Evolutionary conservation across 92 coral and sea anemone species (phyloP).

Genomic region (Isaurus tuberculatus): DNA sequence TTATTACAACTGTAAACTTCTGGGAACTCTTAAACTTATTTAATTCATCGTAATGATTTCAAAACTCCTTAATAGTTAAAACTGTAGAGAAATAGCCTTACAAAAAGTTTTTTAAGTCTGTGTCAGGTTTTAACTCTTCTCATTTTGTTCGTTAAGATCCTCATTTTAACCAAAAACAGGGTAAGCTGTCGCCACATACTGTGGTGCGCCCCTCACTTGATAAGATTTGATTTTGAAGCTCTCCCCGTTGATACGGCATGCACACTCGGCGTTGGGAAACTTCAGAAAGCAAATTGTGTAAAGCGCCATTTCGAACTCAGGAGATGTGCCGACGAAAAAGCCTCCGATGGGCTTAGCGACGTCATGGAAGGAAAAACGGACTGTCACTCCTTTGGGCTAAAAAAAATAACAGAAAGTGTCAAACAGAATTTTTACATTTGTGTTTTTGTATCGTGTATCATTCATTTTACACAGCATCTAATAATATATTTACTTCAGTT

Average conservation of each 20-base stretch:
- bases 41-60: not conserved
- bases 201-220: not conserved
- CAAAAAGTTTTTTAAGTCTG: not conserved
- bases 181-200: slow-evolving; percentile 43
- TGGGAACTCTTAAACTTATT: not conserved
- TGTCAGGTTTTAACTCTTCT: not conserved
- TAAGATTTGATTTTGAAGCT: slow-evolving; percentile 26
- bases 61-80: not conserved
- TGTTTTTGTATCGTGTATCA: too few relatives aligned
- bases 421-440: not conserved
- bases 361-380: slow-evolving; percentile 32
- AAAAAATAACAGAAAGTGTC: not conserved
- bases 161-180: slow-evolving; percentile 30
- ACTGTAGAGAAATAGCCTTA: not conserved
- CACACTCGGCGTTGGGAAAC: slow-evolving; percentile 47
- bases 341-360: slow-evolving; percentile 55
- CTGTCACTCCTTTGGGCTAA: slow-evolving; percentile 39
- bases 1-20: too few relatives aligned
- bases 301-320: slow-evolving; percentile 55
- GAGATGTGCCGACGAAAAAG: slow-evolving; percentile 46
- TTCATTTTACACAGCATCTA: too few relatives aligned
- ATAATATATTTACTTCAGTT: too few relatives aligned
- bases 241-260: slow-evolving; percentile 42
- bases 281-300: slow-evolving; percentile 56
- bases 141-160: not conserved